Conservation (phyloP, 2,888 invertebrate genomes). For the Eumacrocentrus americanus region DNA sequence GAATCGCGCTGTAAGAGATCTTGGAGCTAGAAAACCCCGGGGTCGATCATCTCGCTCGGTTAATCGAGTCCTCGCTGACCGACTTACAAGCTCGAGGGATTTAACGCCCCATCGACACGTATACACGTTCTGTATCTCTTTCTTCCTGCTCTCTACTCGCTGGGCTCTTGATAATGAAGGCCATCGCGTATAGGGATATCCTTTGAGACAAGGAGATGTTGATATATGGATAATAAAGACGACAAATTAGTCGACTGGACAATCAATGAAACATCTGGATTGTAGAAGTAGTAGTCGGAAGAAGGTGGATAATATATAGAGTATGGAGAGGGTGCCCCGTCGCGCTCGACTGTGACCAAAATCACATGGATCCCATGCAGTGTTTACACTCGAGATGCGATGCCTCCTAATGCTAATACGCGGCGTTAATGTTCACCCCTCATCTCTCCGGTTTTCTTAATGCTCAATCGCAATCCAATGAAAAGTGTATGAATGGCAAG, state of each 20-base stretch:
- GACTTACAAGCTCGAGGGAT: conserved; percentile 26
- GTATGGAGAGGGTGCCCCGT: conserved; percentile 46
- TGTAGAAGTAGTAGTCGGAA: not conserved
- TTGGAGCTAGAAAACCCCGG: conserved; percentile 32
- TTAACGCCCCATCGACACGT: conserved; percentile 23
- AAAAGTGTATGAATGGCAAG: conserved; percentile 60
- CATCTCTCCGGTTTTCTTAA: conserved; percentile 50
- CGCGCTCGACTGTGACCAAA: conserved; percentile 60
- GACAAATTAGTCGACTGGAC: conserved; percentile 11
- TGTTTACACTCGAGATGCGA: conserved; percentile 62
- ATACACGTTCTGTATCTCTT: not conserved
- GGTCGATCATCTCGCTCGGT: conserved; percentile 39
- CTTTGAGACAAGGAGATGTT: not conserved
- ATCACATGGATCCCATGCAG: conserved; percentile 58
- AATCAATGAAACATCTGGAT: conserved; percentile 27
- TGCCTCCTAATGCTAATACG: conserved; percentile 62
- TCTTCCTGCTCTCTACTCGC: not conserved
- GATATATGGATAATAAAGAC: not conserved
- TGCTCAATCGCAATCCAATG: conserved; percentile 63
- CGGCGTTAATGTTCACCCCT: conserved; percentile 45
- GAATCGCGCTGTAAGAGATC: not conserved
- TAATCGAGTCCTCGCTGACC: conserved; percentile 32
- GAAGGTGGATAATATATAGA: not conserved
- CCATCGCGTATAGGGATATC: not conserved
- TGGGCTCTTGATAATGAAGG: too few species aligned